Evolutionary conservation across 2,113 vertebrate genomes (phyloP), one percentile per base, ranked within the genome.

Genomic region (Acinonyx jubatus): DNA sequence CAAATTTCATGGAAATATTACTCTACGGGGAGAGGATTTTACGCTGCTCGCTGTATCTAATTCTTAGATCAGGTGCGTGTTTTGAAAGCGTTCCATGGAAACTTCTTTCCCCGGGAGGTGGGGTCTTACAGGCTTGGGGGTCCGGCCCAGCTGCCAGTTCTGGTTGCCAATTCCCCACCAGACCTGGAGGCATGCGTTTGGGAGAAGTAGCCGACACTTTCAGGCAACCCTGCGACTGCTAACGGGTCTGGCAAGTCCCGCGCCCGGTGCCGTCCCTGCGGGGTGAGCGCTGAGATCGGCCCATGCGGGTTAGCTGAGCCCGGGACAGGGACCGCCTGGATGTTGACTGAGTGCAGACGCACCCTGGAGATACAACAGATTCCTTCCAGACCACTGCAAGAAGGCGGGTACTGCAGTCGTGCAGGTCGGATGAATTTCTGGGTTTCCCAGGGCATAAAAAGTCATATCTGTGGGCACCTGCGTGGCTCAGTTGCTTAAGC

Each of bases 131-230:
- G 65, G 57, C 50, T 16, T 27, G 5, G 11, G 41, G 25, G n/a
- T 65, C 41, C n/a, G 6, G 48, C 33, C 31, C 45, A 38, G 33
- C 0, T 9, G 3, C 68, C 18, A 5, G 33, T 0, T 31, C 16
- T 1, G 14, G 45, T 45, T 45, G 45, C 7, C 33, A 21, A 7
- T 48, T 41, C 38, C 31, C 15, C 13, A 55, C 11, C 14, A 68
- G 48, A 25, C n/a, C 15, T 29, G 29, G 16, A 27, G 27, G 14
- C 11, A 2, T 29, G n/a, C 21, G 21, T 27, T 13, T 68, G 55
- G 10, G 57, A n/a, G 71, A 86, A 57, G 45, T 45, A 45, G 45
- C 45, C 45, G 8, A 19, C 83, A 33, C 8, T 41, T 65, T 66
- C 71, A 41, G 91, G 27, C 27, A 18, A 1, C n/a, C 16, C 57